Percentiles rank a stretch among this genome's conserved stretches.
Evolutionary conservation across 2,113 vertebrate genomes (phyloP).

Genomic region (Dromas ardeola): DNA sequence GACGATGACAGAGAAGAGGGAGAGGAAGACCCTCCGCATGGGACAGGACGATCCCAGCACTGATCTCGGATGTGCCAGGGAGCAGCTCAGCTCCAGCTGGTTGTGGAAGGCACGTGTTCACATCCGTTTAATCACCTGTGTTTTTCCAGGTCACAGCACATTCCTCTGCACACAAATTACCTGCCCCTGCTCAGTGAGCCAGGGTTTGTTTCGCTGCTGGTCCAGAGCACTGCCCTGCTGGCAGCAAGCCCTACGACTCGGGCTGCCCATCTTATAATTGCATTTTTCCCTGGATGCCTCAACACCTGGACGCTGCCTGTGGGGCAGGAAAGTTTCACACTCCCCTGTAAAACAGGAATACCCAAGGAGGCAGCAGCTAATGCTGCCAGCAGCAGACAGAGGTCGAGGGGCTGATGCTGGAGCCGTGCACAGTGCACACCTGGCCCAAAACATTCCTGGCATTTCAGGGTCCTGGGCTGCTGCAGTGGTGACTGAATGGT

Average conservation of each 20-base stretch:
- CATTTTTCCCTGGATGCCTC: neutral
- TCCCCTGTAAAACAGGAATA: neutral
- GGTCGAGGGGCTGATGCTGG: neutral
- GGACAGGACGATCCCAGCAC: neutral
- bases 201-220: neutral
- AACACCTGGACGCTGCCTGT: neutral
- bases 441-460: neutral
- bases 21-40: neutral
- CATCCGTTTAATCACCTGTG: neutral
- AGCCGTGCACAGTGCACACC: neutral
- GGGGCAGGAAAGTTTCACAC: neutral
- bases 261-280: neutral
- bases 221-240: neutral
- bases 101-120: neutral
- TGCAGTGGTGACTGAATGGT: neutral
- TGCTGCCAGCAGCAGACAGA: neutral
- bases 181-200: neutral
- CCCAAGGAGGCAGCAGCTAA: neutral
- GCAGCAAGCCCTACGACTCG: neutral
- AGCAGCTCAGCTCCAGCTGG: neutral
- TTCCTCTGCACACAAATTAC: neutral
- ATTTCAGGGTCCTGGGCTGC: neutral
- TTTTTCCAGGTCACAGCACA: neutral
- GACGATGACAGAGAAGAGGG: neutral
- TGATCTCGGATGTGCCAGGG: neutral